These are phyloP conservation scores for Callyntrura guangdongensis DNA, from an alignment of 2,888 invertebrate genomes.

Conservation along the genomic window DNA sequence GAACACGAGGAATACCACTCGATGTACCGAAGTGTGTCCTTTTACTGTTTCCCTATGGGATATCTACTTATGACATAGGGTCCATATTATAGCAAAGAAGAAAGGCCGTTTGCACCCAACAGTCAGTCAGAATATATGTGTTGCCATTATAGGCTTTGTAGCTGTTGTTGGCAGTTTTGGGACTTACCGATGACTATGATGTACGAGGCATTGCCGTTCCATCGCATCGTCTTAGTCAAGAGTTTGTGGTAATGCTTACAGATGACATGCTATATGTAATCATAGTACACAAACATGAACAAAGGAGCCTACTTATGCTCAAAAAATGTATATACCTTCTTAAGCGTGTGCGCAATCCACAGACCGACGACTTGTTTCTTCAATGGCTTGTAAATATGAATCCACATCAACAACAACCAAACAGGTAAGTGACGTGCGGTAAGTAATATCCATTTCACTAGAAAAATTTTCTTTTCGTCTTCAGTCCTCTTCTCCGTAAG, in stretches of 20 bases:
- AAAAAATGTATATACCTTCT: no score
- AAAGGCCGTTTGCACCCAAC: constrained; percentile 49
- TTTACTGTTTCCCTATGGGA: no score
- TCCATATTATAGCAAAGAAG: background rate
- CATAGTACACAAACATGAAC: background rate
- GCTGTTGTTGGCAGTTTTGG: constrained; percentile 83
- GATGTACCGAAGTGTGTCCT: no score
- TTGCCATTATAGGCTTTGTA: constrained; percentile 69
- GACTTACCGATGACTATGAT: constrained; percentile 83
- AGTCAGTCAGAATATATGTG: constrained; percentile 73
- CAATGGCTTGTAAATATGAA: constrained; percentile 28
- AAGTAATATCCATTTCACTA: constrained; percentile 11
- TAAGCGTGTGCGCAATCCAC: no score
- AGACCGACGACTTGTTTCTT: no score
- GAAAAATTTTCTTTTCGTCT: constrained; percentile 28
- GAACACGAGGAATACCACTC: no score
- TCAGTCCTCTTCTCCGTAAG: constrained; percentile 27
- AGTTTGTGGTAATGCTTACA: constrained; percentile 50
- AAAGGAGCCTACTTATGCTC: background rate
- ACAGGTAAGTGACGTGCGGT: constrained; percentile 2
- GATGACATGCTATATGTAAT: background rate
- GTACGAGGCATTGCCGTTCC: constrained; percentile 78
- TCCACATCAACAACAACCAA: background rate
- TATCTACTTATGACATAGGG: no score
- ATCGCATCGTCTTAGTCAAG: constrained; percentile 67